Conservation (phyloP, 2,113 vertebrate genomes). For the Chamaea fasciata region DNA sequence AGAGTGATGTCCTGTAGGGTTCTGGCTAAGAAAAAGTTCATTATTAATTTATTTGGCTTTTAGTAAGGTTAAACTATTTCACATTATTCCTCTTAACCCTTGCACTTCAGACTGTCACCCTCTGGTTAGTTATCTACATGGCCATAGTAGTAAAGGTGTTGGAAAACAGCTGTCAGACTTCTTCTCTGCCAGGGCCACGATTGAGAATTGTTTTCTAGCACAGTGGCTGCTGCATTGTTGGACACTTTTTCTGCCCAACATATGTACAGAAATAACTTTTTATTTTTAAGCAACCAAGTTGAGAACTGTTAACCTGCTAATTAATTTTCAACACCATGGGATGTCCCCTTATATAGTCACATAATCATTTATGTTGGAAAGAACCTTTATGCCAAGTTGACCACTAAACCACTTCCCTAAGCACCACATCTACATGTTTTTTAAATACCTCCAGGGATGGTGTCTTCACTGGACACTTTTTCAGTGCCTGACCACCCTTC, state of each 20-base stretch:
- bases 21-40: not conserved
- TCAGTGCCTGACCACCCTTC: not conserved
- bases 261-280: not conserved
- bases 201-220: not conserved
- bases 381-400: not conserved
- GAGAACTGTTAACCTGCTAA: not conserved
- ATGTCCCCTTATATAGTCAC: not conserved
- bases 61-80: not conserved
- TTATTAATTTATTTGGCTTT: not conserved
- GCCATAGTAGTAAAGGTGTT: not conserved
- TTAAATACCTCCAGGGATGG: not conserved
- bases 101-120: not conserved
- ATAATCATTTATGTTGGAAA: not conserved
- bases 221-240: not conserved
- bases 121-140: not conserved
- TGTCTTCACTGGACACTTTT: not conserved
- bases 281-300: not conserved
- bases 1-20: not conserved
- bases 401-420: not conserved
- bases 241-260: not conserved
- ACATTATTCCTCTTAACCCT: not conserved
- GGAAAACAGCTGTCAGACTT: not conserved
- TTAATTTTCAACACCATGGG: not conserved
- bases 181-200: not conserved
- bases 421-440: not conserved